A percentile compares a stretch with the other conserved stretches of the same genome.
Evolutionary conservation across 2,797 vertebrate genomes (phyloP).

Genomic region (Megalops cyprinoides): DNA sequence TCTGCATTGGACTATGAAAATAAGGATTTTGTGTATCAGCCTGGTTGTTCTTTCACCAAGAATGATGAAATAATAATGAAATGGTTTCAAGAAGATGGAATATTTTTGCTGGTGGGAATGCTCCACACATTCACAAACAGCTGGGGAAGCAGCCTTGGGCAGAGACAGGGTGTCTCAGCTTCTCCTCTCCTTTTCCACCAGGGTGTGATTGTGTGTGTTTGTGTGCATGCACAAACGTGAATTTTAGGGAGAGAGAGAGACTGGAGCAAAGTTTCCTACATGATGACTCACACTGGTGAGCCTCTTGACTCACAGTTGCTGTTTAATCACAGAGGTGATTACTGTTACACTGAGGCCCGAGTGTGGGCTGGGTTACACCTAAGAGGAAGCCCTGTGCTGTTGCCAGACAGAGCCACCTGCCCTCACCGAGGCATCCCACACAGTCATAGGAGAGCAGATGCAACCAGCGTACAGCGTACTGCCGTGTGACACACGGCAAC

Average conservation of each 20-base stretch:
- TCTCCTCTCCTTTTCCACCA: too few relatives aligned
- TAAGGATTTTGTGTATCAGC: not conserved
- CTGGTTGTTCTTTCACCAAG: not conserved
- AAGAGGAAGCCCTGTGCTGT: not conserved
- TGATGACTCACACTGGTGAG: not conserved
- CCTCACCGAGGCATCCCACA: not conserved
- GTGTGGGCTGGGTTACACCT: not conserved
- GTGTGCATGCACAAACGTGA: not conserved
- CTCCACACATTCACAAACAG: not conserved
- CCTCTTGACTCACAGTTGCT: not conserved
- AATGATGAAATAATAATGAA: conserved; percentile 1
- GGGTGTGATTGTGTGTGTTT: not conserved
- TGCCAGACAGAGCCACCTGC: not conserved
- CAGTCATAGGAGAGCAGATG: too few relatives aligned
- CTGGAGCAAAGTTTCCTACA: not conserved
- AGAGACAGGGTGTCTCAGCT: too few relatives aligned
- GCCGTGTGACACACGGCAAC: too few relatives aligned
- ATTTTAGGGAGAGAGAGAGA: not conserved
- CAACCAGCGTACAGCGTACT: too few relatives aligned
- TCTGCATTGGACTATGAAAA: not conserved
- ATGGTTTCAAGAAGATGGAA: not conserved
- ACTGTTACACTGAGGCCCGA: not conserved
- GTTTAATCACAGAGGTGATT: conserved; percentile 6
- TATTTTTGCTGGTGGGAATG: not conserved
- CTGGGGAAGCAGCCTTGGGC: not conserved